Evolutionary conservation across 2,888 invertebrate genomes (phyloP).

Genomic region (Agriopis aurantiaria): DNA sequence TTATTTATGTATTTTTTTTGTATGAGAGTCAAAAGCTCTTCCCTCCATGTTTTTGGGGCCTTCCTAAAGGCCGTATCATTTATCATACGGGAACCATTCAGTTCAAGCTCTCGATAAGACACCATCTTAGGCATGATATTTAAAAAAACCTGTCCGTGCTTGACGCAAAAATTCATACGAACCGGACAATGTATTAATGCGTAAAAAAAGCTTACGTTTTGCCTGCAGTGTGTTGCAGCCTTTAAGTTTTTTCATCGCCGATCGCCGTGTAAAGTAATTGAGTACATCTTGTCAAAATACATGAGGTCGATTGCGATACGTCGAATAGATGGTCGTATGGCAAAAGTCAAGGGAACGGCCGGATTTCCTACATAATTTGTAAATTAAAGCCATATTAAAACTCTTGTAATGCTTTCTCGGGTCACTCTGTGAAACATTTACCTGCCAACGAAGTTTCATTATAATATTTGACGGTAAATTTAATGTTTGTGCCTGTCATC

Average conservation of each 20-base stretch:
- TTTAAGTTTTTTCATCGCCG: slow-evolving; percentile 9
- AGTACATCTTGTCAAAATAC: slow-evolving; percentile 52
- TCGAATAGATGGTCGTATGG: slow-evolving; percentile 43
- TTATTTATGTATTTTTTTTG: too few relatives aligned
- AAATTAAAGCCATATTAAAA: slow-evolving; percentile 12
- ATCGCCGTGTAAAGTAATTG: slow-evolving; percentile 37
- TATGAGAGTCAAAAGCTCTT: too few relatives aligned
- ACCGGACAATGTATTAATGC: not conserved
- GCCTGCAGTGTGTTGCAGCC: not conserved
- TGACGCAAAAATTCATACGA: too few relatives aligned
- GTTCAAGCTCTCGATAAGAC: too few relatives aligned
- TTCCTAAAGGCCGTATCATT: too few relatives aligned
- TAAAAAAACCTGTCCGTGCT: too few relatives aligned
- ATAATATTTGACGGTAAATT: not conserved
- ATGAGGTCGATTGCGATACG: slow-evolving; percentile 45
- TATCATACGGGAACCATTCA: too few relatives aligned
- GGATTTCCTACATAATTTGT: slow-evolving; percentile 36
- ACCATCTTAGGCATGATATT: too few relatives aligned
- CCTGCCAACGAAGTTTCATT: not conserved
- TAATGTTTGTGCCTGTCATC: too few relatives aligned
- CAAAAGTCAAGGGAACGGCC: slow-evolving; percentile 44
- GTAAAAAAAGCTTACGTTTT: not conserved
- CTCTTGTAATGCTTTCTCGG: slow-evolving; percentile 21
- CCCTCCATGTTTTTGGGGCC: too few relatives aligned
- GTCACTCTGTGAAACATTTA: slow-evolving; percentile 7